Evolutionary conservation across 2,888 invertebrate species (phyloP).

Genomic region (Apamea anceps): DNA sequence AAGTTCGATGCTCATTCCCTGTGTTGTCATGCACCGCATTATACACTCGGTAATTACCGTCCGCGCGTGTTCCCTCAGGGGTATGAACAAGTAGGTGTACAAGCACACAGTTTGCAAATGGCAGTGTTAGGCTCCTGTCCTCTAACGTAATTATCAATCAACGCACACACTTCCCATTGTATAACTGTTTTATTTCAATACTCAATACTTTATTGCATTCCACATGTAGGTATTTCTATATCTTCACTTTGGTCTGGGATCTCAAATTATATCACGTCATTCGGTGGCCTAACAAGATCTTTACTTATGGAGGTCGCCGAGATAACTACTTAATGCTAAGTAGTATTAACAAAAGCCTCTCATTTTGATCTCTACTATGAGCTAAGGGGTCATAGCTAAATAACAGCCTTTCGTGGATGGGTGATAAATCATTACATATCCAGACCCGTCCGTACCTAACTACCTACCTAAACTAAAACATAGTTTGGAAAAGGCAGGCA

Average conservation of each 20-base stretch:
- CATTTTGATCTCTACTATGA: background rate
- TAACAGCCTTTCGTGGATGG: background rate
- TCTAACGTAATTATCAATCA: background rate
- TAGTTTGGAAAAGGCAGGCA: background rate
- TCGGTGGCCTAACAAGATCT: background rate
- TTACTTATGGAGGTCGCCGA: background rate
- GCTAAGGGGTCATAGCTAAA: background rate
- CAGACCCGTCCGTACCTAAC: background rate
- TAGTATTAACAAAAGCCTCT: background rate
- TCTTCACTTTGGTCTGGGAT: background rate
- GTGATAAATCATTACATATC: background rate
- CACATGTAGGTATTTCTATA: too few species aligned
- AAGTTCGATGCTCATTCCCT: background rate
- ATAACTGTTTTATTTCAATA: background rate
- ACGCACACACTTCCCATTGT: background rate
- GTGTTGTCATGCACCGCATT: background rate
- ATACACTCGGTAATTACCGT: background rate
- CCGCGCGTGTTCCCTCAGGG: background rate
- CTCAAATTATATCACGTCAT: background rate
- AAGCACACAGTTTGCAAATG: constrained; percentile 1
- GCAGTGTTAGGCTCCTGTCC: background rate
- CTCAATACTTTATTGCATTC: too few species aligned
- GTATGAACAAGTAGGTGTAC: background rate
- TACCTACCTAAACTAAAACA: background rate
- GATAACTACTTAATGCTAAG: background rate